Evolutionary conservation across 2,797 vertebrate genomes (phyloP), one percentile per base, ranked within the genome.

Genomic region (Mallotus villosus): DNA sequence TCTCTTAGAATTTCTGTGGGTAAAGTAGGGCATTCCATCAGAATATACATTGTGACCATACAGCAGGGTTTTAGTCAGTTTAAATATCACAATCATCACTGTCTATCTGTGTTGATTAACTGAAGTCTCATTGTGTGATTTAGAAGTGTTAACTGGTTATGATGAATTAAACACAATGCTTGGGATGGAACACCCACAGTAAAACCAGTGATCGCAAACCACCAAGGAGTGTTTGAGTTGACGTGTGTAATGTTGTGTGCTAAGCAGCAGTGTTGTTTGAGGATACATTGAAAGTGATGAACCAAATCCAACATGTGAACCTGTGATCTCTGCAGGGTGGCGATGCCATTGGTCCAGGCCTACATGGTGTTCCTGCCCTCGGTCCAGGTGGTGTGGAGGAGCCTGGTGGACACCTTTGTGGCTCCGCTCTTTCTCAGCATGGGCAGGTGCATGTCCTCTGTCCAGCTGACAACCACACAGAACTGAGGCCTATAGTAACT

Each of bases 311-410:
- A 55, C 51, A 11, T n/a, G 16, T 55, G 51, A n/a, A 19, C 24
- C 67, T 32, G 24, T 32, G 24, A 2, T 55, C 21, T 68, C 80
- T 77, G 2, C 87, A 98, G 97, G 97, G 64, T 98, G 85, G 84
- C 96, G 89, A 92, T 95, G 92, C 97, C 97, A 16, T 84, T 93
- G 64, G 89, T 95, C 83, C 95, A 92, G 78, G 94, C 93, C 76
- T 92, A 91, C 80, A 77, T 97, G 69, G 93, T 97, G 94, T 84
- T 93, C 3, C 63, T 97, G 57, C 96, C 97, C 1, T 94, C 95
- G 0, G 61, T 94, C 69, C 91, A 93, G 80, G 86, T 92, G 27
- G 76, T 98, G 69, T 99, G 97, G 96, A 94, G 86, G 80, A 95
- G 89, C 60, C 73, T 96, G 88, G 94, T 85, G 5, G 94, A 96